A percentile compares a stretch with the other conserved stretches of the same genome.
Conservation (phyloP, 2,888 invertebrate genomes). For the Sesia apiformis region DNA sequence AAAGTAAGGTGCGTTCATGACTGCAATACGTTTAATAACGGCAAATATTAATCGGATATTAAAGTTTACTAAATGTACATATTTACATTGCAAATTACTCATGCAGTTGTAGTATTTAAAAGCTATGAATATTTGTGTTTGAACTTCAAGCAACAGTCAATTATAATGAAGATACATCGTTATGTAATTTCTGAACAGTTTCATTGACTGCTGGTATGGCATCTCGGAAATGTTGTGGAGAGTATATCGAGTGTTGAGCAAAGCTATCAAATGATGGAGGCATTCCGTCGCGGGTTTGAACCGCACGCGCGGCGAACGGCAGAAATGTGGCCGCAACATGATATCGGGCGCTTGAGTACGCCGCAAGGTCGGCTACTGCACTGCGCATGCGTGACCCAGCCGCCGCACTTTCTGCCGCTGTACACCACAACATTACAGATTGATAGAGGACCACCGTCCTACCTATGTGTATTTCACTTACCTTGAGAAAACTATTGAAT, state of each 20-base stretch:
- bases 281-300: conserved; percentile 59
- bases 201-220: conserved; percentile 42
- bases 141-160: background rate
- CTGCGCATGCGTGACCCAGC: conserved; percentile 40
- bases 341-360: conserved; percentile 37
- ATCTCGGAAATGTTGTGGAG: conserved; percentile 48
- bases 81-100: background rate
- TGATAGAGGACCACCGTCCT: no score
- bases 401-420: no score
- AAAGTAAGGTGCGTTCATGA: conserved; percentile 2
- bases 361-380: conserved; percentile 71
- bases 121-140: background rate
- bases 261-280: conserved; percentile 57
- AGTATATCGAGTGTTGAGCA: conserved; percentile 57
- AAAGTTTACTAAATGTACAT: background rate
- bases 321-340: conserved; percentile 61
- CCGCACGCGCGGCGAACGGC: conserved; percentile 62
- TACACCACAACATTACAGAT: no score
- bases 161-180: background rate
- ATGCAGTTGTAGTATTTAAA: background rate
- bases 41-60: conserved; percentile 2
- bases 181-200: conserved; percentile 15
- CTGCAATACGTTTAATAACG: background rate
- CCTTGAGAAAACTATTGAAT: no score
- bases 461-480: no score